Evolutionary conservation across 2,888 invertebrate species (phyloP).

Genomic region (Rhingia rostrata): DNA sequence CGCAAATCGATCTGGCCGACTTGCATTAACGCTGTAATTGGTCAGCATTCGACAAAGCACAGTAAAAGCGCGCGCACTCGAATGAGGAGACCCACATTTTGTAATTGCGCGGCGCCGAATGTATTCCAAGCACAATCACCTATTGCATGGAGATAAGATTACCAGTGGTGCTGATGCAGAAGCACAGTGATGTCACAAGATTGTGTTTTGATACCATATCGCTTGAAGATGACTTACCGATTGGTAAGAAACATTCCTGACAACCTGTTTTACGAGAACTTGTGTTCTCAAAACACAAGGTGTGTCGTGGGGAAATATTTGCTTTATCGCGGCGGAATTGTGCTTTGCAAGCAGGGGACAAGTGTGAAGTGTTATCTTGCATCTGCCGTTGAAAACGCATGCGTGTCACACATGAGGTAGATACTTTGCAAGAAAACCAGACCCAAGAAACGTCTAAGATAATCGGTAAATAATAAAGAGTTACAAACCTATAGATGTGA

Average conservation of each 20-base stretch:
- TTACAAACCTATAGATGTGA: no score
- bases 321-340: constrained; percentile 13
- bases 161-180: background rate
- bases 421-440: no score
- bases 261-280: constrained; percentile 32
- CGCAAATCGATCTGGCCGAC: constrained; percentile 50
- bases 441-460: no score
- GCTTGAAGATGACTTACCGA: constrained; percentile 23
- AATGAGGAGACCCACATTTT: constrained; percentile 31
- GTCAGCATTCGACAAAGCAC: constrained; percentile 9
- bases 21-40: constrained; percentile 18
- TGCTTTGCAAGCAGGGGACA: background rate
- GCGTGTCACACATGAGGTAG: no score
- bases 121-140: constrained; percentile 12
- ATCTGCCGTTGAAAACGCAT: no score
- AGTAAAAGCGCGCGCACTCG: background rate
- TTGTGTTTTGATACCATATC: constrained; percentile 19
- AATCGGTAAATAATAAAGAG: no score
- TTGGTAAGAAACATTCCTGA: constrained; percentile 16
- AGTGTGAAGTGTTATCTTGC: no score
- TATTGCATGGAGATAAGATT: constrained; percentile 19
- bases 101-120: constrained; percentile 3
- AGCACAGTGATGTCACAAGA: constrained; percentile 10
- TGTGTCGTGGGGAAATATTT: constrained; percentile 5
- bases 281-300: constrained; percentile 12